Evolutionary conservation across 1,140 invertebrate species (phyloP), one percentile per base, ranked within the genome.

Genomic region (Caerostris darwini): DNA sequence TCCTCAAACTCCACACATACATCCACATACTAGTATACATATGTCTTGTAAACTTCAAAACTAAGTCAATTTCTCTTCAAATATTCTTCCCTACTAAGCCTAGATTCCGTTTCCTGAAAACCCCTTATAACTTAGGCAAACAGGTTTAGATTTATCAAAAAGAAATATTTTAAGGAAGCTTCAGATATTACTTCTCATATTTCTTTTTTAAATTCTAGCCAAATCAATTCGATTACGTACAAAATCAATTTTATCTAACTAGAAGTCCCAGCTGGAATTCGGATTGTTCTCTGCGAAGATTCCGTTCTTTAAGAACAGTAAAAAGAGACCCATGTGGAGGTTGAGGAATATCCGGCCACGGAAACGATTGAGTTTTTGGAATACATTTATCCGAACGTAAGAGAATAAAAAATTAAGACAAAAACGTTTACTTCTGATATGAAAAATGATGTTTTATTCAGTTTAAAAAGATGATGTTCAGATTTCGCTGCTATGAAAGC

Each of bases 241-340:
- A 77, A 77, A 77, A 77, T 77, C 69, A 77, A 77, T 77, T 77
- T 53, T 34, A 53, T 77, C 69, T 77, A 77, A 77, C 69, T 50
- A 77, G 19, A 77, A 34, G 69, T 53, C 69, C 69, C 69, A 77
- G 69, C 69, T 77, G 69, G 19, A 10, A 34, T 71, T 6, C 5
- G 69, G 19, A 34, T 34, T 14, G 12, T 61, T 61, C 14, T 5
- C 69, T 77, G 69, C 34, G 7, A n/a, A 50, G 50, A 77, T 77
- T 77, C 69, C 2, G 19, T 77, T 77, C 34, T 34, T 77, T 77
- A 77, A 77, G 69, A 77, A 77, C 69, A 77, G 50, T 77, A 77
- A 77, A 77, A 77, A 50, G 10, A 5, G 69, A 50, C 19, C 69
- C 69, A 77, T 77, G 69, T 77, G 69, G 69, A 53, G 12, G 69